Evolutionary conservation across 2,888 invertebrate species (phyloP).

Genomic region (Arge pagana): DNA sequence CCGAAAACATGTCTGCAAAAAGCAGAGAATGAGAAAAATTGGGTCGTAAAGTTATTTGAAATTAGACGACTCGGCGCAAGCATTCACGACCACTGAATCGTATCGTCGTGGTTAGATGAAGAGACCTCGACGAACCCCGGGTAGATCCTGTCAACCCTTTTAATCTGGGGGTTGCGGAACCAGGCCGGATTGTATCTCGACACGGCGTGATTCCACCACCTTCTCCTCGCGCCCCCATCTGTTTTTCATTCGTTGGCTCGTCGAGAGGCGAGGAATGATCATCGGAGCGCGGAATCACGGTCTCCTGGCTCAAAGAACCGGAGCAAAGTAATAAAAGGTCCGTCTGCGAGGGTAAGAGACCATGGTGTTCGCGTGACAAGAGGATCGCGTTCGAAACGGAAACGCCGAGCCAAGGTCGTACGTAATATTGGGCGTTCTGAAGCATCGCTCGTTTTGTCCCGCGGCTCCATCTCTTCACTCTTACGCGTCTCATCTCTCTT

Average conservation of each 20-base stretch:
- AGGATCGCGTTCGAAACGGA: too few relatives aligned
- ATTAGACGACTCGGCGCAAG: too few relatives aligned
- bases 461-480: constrained; percentile 4
- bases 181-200: background rate
- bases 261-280: constrained; percentile 29
- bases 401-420: background rate
- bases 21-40: too few relatives aligned
- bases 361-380: background rate
- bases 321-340: constrained; percentile 4
- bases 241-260: constrained; percentile 30
- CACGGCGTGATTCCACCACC: background rate
- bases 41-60: too few relatives aligned
- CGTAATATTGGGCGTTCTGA: constrained; percentile 10
- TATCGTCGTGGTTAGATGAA: too few relatives aligned
- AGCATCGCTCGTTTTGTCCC: constrained; percentile 9
- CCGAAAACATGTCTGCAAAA: too few relatives aligned
- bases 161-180: background rate
- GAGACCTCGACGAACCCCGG: too few relatives aligned
- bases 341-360: background rate
- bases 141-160: too few relatives aligned
- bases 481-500: constrained; percentile 5
- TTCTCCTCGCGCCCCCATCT: background rate
- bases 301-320: background rate
- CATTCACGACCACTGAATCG: too few relatives aligned
- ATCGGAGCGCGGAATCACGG: constrained; percentile 15